Evolutionary conservation across 2,888 invertebrate species (phyloP).

Genomic region (Peribatodes rhomboidaria): DNA sequence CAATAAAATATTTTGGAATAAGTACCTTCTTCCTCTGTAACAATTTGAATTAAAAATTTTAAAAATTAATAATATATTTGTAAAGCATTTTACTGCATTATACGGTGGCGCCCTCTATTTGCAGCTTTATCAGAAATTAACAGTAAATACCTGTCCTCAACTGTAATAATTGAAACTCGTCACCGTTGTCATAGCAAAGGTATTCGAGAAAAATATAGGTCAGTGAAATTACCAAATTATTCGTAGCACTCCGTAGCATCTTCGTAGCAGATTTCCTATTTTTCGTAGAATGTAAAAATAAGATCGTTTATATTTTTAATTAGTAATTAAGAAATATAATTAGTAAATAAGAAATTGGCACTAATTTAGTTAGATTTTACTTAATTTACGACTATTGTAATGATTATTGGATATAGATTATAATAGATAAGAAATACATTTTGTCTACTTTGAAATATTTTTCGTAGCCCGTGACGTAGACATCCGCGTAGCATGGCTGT

Average conservation of each 20-base stretch:
- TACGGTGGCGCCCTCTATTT: no score
- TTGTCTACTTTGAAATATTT: background rate
- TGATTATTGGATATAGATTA: background rate
- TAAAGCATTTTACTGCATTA: no score
- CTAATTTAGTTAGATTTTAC: background rate
- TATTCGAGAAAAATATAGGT: background rate
- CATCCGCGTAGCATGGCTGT: conserved; percentile 25
- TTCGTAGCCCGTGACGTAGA: conserved; percentile 43
- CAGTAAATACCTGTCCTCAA: background rate
- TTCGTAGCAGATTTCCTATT: conserved; percentile 26
- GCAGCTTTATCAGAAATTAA: background rate
- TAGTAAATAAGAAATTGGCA: no score
- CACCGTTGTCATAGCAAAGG: background rate
- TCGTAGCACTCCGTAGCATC: conserved; percentile 45
- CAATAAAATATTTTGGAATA: no score
- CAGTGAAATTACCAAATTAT: conserved; percentile 24
- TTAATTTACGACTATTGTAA: background rate
- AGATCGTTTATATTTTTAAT: background rate
- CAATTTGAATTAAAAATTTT: no score
- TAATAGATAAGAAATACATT: background rate
- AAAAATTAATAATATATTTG: no score
- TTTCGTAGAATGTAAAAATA: conserved; percentile 32
- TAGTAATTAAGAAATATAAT: no score
- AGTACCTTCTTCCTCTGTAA: no score
- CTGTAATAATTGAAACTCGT: background rate